Percentiles rank a stretch among this genome's conserved stretches.
Conservation (phyloP, 2,888 invertebrate species). For the Diplazon laetatorius region DNA sequence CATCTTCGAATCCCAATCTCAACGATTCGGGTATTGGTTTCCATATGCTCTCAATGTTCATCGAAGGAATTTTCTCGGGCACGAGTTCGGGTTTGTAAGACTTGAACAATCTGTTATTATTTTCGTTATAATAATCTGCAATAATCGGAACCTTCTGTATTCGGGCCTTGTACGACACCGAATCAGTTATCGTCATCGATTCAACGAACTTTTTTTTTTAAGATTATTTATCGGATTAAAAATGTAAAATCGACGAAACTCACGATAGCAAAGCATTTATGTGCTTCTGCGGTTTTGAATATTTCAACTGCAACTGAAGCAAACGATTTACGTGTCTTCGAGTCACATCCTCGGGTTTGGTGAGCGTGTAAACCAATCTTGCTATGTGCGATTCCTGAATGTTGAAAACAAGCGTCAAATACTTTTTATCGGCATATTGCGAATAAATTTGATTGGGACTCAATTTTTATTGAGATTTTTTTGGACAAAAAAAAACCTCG, state of each 20-base stretch:
- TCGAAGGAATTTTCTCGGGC: conserved; percentile 77
- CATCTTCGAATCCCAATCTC: conserved; percentile 72
- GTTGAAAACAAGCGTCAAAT: no score
- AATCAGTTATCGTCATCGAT: no score
- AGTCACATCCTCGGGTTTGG: conserved; percentile 80
- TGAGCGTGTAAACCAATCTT: conserved; percentile 75
- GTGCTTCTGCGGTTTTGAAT: conserved; percentile 71
- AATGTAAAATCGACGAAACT: conserved; percentile 50
- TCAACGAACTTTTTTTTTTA: no score
- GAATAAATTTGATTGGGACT: no score
- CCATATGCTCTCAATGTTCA: conserved; percentile 79
- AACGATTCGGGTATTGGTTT: conserved; percentile 75
- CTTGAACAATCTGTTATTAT: conserved; percentile 76
- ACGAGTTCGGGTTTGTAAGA: conserved; percentile 81
- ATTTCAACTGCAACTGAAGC: conserved; percentile 67
- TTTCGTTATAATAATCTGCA: conserved; percentile 26
- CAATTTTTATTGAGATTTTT: no score
- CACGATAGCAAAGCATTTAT: conserved; percentile 77
- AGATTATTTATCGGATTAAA: no score
- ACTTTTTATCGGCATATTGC: no score
- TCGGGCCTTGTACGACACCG: not conserved
- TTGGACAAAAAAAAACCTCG: no score
- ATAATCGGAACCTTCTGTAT: conserved; percentile 5
- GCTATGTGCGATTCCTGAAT: conserved; percentile 73
- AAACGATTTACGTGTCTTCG: conserved; percentile 76